phyloP scores from a whole-genome alignment of 2,797 vertebrate species.

The Centroberyx gerrardi region DNA sequence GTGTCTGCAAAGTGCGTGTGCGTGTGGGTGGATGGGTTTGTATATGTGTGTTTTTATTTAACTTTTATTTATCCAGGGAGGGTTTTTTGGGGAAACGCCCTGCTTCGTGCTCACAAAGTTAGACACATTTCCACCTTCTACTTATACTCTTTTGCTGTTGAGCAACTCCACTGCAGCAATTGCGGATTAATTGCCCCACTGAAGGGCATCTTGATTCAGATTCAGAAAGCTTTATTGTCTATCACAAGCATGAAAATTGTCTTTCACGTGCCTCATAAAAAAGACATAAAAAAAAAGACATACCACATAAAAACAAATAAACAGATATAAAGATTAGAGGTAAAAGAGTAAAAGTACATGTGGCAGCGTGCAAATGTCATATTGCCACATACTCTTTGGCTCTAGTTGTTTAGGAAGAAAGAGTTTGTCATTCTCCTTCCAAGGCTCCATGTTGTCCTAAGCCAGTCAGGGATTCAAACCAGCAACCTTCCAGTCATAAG shows the following conservation, averaged over 20 bases:
- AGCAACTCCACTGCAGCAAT: background rate
- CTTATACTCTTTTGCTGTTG: background rate
- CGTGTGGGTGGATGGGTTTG: slow-evolving; percentile 40
- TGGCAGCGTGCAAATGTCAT: too few species aligned
- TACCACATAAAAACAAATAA: too few species aligned
- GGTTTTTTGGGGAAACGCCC: slow-evolving; percentile 27
- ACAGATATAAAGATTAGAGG: too few species aligned
- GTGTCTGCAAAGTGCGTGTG: slow-evolving; percentile 17
- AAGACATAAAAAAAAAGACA: too few species aligned
- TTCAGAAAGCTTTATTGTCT: too few species aligned
- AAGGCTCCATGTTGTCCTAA: background rate
- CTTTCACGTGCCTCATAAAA: too few species aligned
- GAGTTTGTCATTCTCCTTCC: background rate
- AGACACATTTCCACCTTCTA: slow-evolving; percentile 1
- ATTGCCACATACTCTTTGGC: too few species aligned
- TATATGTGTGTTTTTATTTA: slow-evolving; percentile 1
- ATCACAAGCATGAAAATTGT: too few species aligned
- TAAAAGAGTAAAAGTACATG: too few species aligned
- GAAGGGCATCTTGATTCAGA: too few species aligned
- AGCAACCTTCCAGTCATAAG: background rate
- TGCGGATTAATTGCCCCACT: too few species aligned
- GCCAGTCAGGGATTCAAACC: too few species aligned
- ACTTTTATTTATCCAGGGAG: slow-evolving; percentile 17
- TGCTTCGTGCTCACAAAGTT: slow-evolving; percentile 1
- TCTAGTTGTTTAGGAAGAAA: background rate